Conservation (phyloP, 2,797 vertebrate genomes). For the Ispidina picta region DNA sequence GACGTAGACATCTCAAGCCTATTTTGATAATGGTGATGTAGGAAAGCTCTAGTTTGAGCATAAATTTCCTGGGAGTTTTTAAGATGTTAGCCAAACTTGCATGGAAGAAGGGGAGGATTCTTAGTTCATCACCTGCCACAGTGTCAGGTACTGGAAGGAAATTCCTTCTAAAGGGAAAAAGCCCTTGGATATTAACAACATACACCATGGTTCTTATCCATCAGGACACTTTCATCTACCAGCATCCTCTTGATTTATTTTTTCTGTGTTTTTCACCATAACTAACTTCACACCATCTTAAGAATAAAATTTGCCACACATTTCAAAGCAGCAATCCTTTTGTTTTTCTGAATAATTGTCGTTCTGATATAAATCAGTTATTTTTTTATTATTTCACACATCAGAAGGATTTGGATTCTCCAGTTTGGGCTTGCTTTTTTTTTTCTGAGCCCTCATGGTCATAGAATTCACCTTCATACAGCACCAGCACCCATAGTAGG, state of each 20-base stretch:
- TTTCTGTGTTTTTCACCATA: neutral
- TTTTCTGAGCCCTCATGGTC: neutral
- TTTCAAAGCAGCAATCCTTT: neutral
- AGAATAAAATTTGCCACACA: accelerated
- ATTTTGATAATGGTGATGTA: neutral
- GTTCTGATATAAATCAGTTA: neutral
- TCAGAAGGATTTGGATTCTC: neutral
- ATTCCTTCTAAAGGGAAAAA: neutral
- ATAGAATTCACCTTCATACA: neutral
- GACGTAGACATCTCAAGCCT: neutral
- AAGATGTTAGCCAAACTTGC: neutral
- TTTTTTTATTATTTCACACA: neutral
- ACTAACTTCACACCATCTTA: neutral
- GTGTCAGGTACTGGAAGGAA: neutral
- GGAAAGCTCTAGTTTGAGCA: neutral
- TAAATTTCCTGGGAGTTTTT: neutral
- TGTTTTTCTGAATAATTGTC: neutral
- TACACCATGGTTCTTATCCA: neutral
- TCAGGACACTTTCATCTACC: neutral
- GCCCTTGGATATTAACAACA: no score
- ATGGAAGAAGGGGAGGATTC: neutral
- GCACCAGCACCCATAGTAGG: neutral
- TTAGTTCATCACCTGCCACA: neutral
- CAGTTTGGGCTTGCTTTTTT: neutral
- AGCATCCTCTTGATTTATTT: neutral